phyloP scores from a whole-genome alignment of 2,888 invertebrate species.

The Tetranychus truncatus region DNA sequence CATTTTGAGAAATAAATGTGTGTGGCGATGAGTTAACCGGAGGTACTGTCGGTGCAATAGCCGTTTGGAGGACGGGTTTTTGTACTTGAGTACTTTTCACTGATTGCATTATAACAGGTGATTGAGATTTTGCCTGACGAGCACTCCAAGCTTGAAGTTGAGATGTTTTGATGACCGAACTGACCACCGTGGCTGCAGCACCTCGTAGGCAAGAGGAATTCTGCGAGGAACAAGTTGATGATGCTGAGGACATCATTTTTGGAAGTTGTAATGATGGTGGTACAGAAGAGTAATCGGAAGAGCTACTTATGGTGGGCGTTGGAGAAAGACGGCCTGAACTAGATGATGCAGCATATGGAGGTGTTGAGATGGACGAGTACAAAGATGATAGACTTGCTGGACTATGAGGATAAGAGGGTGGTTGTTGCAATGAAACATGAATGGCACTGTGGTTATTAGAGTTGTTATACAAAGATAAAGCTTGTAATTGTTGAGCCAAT shows the following conservation, averaged over 20 bases:
- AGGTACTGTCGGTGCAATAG: constrained; percentile 63
- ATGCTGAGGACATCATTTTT: constrained; percentile 18
- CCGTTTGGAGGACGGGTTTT: constrained; percentile 82
- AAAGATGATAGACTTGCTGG: constrained; percentile 24
- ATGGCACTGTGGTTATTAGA: constrained; percentile 41
- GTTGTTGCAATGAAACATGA: constrained; percentile 9
- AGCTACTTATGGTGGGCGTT: constrained; percentile 27
- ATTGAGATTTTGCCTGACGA: constrained; percentile 67
- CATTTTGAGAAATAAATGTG: constrained; percentile 1
- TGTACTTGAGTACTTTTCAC: constrained; percentile 84
- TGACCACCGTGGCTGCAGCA: constrained; percentile 23
- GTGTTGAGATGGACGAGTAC: constrained; percentile 25
- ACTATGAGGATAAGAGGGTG: constrained; percentile 18
- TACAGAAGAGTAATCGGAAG: constrained; percentile 24
- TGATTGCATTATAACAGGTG: constrained; percentile 88
- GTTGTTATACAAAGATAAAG: constrained; percentile 47
- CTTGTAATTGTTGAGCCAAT: constrained; percentile 69
- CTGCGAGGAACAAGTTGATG: constrained; percentile 24
- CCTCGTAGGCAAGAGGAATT: constrained; percentile 15
- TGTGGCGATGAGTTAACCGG: background rate
- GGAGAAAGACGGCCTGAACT: constrained; percentile 27
- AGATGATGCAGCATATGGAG: constrained; percentile 27
- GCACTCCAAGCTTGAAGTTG: constrained; percentile 68
- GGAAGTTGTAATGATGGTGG: constrained; percentile 17
- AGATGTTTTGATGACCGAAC: constrained; percentile 34